Percentiles rank a stretch among this genome's conserved stretches.
phyloP scores from a whole-genome alignment of 2,797 vertebrate genomes.

The Coilia nasus region DNA sequence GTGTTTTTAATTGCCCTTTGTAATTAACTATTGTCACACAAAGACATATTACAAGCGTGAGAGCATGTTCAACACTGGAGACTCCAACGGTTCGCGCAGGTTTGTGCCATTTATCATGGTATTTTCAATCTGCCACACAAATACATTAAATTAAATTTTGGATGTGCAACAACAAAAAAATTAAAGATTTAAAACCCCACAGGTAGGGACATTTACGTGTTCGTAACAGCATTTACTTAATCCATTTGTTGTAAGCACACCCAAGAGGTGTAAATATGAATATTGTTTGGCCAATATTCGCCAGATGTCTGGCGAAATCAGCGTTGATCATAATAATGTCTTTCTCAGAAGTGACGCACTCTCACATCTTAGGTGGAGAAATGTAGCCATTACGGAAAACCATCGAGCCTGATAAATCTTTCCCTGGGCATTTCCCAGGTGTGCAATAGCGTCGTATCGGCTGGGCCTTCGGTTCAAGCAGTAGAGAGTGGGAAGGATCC shows the following conservation, averaged over 20 bases:
- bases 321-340: conserved; percentile 20
- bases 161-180: conserved; percentile 7
- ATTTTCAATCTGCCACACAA: conserved; percentile 20
- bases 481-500: not conserved
- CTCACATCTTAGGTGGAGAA: not conserved
- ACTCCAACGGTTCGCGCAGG: not conserved
- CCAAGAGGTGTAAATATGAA: not conserved
- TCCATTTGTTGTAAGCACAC: not conserved
- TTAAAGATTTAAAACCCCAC: not conserved
- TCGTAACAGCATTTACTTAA: not conserved
- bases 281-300: not conserved
- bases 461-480: not conserved
- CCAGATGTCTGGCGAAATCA: not conserved
- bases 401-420: not conserved
- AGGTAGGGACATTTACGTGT: not conserved
- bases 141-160: conserved; percentile 19
- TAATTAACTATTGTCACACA: conserved; percentile 61
- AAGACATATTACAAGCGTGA: conserved; percentile 53
- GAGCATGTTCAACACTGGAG: conserved; percentile 26
- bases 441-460: not conserved
- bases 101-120: not conserved
- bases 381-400: not conserved
- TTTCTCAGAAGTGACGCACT: not conserved
- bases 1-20: conserved; percentile 69
- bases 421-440: not conserved